Evolutionary conservation across 2,113 vertebrate genomes (phyloP).

Genomic region (Callipepla squamata): DNA sequence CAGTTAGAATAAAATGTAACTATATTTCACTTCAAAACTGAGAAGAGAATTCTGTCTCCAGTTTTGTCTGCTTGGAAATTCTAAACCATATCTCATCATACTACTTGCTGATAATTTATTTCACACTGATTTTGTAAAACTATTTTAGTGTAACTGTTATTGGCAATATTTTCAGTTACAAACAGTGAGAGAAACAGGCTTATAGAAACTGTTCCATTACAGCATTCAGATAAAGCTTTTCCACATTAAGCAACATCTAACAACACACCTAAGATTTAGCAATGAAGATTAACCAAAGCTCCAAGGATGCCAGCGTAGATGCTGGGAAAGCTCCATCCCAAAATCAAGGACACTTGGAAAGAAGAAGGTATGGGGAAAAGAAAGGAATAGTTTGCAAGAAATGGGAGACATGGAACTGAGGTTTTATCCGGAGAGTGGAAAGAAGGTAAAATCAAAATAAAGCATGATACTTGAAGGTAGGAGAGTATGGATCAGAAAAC

Average conservation of each 20-base stretch:
- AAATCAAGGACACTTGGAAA: neutral
- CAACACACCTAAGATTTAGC: fast-evolving
- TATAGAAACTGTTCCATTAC: neutral
- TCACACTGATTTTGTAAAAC: neutral
- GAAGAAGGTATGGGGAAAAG: neutral
- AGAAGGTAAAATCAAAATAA: neutral
- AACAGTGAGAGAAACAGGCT: neutral
- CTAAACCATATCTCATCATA: neutral
- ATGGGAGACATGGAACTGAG: neutral
- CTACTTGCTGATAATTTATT: neutral
- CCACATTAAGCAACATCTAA: neutral
- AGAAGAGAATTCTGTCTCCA: neutral
- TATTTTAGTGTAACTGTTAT: neutral
- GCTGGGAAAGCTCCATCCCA: neutral
- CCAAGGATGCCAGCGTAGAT: neutral
- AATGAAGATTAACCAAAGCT: neutral
- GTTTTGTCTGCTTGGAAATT: neutral
- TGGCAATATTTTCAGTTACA: neutral
- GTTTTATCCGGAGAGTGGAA: neutral
- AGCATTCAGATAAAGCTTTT: neutral
- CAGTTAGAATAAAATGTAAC: neutral
- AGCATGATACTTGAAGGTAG: neutral
- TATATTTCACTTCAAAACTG: neutral
- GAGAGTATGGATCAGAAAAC: neutral
- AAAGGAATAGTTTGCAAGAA: neutral